These are phyloP conservation scores for Catotricha subobsoleta DNA, from an alignment of 2,888 invertebrate species.

Conservation along the genomic window DNA sequence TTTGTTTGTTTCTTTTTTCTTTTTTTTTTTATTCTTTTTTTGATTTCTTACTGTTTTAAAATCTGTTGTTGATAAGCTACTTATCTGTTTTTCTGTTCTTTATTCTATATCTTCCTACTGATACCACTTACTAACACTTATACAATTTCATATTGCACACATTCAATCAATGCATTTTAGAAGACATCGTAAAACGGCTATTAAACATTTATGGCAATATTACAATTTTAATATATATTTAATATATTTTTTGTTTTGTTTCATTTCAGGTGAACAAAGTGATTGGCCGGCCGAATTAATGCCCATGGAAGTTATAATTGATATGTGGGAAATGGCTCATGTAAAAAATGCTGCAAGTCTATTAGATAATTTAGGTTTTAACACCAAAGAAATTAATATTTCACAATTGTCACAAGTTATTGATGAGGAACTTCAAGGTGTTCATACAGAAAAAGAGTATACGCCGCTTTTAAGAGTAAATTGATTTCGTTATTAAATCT, in stretches of 20 bases:
- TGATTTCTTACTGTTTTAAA: neutral
- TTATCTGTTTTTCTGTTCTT: too few relatives aligned
- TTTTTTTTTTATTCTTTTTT: neutral
- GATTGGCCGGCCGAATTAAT: slow-evolving; percentile 7
- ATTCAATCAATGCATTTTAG: too few relatives aligned
- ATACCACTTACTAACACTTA: neutral
- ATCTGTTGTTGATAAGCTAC: too few relatives aligned
- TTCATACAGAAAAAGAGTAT: slow-evolving; percentile 25
- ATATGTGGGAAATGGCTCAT: slow-evolving; percentile 55
- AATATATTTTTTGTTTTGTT: neutral
- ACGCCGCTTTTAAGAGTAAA: slow-evolving; percentile 19
- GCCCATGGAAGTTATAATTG: slow-evolving; percentile 38
- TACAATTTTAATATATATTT: too few relatives aligned
- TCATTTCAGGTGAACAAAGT: slow-evolving; percentile 1
- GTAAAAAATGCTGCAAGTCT: slow-evolving; percentile 44
- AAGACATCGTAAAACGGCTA: too few relatives aligned
- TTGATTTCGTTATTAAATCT: neutral
- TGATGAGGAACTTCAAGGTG: slow-evolving; percentile 42
- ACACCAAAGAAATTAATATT: slow-evolving; percentile 36
- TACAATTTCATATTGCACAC: too few relatives aligned
- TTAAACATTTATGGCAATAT: too few relatives aligned
- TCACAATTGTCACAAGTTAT: slow-evolving; percentile 45
- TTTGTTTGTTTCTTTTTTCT: neutral
- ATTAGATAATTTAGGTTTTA: slow-evolving; percentile 49
- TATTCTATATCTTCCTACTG: neutral